phyloP scores from a whole-genome alignment of 2,113 vertebrate species.

The Nesoenas mayeri region DNA sequence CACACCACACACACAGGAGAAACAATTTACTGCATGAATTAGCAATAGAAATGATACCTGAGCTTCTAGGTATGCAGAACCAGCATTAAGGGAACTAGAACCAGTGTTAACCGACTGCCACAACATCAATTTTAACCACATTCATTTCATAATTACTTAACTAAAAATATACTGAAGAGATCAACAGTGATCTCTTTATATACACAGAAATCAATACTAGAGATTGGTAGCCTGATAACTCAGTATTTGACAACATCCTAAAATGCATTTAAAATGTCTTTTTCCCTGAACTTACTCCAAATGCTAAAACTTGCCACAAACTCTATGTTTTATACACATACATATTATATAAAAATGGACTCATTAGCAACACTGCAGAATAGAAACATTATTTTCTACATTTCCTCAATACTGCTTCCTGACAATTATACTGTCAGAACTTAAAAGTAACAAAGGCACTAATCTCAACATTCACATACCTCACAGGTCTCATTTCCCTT shows the following conservation, averaged over 20 bases:
- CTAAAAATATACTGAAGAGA: rapidly evolving
- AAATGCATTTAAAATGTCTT: neutral
- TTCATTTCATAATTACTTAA: neutral
- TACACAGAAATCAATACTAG: rapidly evolving
- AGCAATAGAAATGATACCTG: neutral
- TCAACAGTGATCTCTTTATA: neutral
- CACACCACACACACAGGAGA: neutral
- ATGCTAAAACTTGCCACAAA: neutral
- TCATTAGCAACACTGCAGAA: neutral
- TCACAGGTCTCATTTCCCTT: neutral
- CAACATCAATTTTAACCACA: rapidly evolving
- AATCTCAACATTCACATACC: conserved; percentile 17
- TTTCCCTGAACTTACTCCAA: neutral
- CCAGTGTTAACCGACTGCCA: rapidly evolving
- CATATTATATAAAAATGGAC: rapidly evolving
- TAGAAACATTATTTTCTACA: neutral
- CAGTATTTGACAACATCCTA: neutral
- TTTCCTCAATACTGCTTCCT: neutral
- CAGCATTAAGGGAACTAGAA: neutral
- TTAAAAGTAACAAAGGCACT: neutral
- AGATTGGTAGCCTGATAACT: neutral
- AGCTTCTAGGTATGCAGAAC: neutral
- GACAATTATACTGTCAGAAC: neutral
- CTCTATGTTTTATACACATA: rapidly evolving
- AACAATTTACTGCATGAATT: neutral